Base-by-base conservation (phyloP, 2,888 invertebrate genomes). In the Synanthedon andrenaeformis region DNA sequence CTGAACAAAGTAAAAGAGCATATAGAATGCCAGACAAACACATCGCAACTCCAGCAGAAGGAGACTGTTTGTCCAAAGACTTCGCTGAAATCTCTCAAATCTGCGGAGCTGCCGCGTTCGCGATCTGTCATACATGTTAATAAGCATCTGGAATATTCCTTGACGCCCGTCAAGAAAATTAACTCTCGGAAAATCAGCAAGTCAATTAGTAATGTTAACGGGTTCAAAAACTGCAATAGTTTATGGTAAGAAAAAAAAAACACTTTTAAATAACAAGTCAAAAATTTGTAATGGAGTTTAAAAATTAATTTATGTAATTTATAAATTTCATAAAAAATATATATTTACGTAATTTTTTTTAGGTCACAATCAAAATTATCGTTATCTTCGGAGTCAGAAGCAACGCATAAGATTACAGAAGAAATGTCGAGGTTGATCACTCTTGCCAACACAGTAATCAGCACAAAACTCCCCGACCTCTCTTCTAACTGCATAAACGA, bases 1-100 rank as follows among this genome's bases (percentile, higher is more conserved):
- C 75, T 93, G 65, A 92, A 91, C 67, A 89, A 91, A 74, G 90
- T 92, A 4, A 91, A 91, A 65, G 90, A 90, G 60, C 92, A 91
- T 62, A 87, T 93, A 60, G 90, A 90, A 58, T 69, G 65, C 55
- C n/a, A 45, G 5, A 10, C 23, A 17, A 11, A 14, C 10, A 14
- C n/a, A 14, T 12, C 23, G 3, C 49, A 49, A 17, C 13, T 23
- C 4, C 13, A 51, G 4, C 79, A 81, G 60, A 77, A 69, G 52
- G 74, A 75, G 35, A 58, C 61, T n/a, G 17, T 61, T 28, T 61
- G 69, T 2, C 57, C 63, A 3, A 68, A 68, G 35, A 59, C 62
- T 14, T 55, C 67, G 11, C 69, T 70, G 1, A 68, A 67, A 51
- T 69, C 76, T 1, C 70, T 72, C 55, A 77, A 74, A 57, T 62